Conservation (phyloP, 2,888 invertebrate species). For the Helicoverpa assulta region DNA sequence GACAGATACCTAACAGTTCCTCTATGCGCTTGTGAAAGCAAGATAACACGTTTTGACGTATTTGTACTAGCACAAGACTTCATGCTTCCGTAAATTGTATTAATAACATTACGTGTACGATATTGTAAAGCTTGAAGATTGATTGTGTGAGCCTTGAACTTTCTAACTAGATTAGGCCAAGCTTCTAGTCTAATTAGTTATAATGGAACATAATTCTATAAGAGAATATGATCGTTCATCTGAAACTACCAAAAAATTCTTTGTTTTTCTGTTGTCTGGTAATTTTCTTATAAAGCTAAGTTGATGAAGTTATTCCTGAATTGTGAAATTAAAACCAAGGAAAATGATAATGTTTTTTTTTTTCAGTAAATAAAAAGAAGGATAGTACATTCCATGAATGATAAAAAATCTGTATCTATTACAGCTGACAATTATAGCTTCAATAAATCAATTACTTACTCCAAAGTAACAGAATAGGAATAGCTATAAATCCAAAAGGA, state of each 20-base stretch:
- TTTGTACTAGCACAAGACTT: constrained; percentile 8
- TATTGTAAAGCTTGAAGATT: constrained; percentile 9
- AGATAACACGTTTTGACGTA: constrained; percentile 43
- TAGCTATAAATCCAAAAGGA: constrained; percentile 13
- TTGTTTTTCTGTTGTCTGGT: too few relatives aligned
- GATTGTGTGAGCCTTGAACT: constrained; percentile 5
- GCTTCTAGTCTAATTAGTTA: constrained; percentile 9
- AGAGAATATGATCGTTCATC: constrained; percentile 3
- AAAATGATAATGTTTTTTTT: too few relatives aligned
- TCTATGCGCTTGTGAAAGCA: constrained; percentile 48
- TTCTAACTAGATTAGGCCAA: neutral
- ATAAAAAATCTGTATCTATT: neutral
- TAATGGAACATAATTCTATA: constrained; percentile 28
- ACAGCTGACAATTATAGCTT: neutral
- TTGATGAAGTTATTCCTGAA: neutral
- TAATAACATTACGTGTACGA: constrained; percentile 27
- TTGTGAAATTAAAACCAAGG: too few relatives aligned
- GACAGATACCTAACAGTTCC: constrained; percentile 14
- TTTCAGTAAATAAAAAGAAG: too few relatives aligned
- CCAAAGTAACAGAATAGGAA: constrained; percentile 1
- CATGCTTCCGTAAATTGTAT: constrained; percentile 32
- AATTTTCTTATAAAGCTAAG: neutral
- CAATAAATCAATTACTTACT: constrained; percentile 21
- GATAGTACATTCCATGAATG: too few relatives aligned
- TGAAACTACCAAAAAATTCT: too few relatives aligned